Base-by-base conservation (phyloP, 2,888 invertebrate species). In the Caenorhabditis panamensis region DNA sequence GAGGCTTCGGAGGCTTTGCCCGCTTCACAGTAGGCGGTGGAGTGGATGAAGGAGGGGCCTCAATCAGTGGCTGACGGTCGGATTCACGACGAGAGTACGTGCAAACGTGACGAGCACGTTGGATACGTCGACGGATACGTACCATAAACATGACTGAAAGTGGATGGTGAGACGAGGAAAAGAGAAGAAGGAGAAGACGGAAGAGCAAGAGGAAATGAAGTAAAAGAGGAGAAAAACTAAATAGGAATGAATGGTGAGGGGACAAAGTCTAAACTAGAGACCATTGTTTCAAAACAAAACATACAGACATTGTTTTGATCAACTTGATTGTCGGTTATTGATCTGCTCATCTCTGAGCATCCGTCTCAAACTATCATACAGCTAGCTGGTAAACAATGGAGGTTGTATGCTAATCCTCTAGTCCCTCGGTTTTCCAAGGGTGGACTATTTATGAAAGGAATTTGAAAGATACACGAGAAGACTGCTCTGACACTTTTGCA, bases 51-150 rank as follows among this genome's bases (percentile, higher is more conserved):
- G 37, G 51, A 8, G 73, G 73, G 9, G 73, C 58, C 26, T 79
- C 79, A 22, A 79, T 72, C n/a, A 79, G 62, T 13, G 68, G 68
- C 63, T 79, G 72, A 51, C 67, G 54, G 49, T 79, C 79, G 4
- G 79, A 79, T 22, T 67, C 72, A 11, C 53, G 72, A n/a, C 79
- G 47, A 1, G 54, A 72, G 31, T 47, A 58, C 1, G 22, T 49
- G 63, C 58, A 67, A 37, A 51, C 63, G 44, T 68, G 51, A 2
- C 69, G 63, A 31, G 56, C 58, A 41, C 64, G 63, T 53, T 64
- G 64, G 13, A 77, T 64, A 6, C 69, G 77, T 28, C 79, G 79
- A 18, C 72, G 75, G 4, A 76, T 31, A 16, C 75, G 66, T 13
- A 76, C 31, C 51, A 76, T 54, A 47, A 76, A 62, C 75, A 76